phyloP scores from a whole-genome alignment of 2,888 invertebrate species.

The Leucophora obtusa region DNA sequence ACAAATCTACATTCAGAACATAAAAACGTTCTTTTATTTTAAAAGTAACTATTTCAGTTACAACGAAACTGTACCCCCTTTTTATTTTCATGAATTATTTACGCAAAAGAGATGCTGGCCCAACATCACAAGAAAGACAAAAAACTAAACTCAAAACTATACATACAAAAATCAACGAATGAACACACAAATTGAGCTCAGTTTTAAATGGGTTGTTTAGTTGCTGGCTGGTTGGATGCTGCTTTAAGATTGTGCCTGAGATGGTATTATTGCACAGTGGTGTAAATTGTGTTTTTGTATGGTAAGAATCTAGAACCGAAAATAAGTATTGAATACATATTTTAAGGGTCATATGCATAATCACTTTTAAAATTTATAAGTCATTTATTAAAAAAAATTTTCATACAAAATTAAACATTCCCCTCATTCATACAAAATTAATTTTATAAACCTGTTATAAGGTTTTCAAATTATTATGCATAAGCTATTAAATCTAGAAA shows the following conservation, averaged over 20 bases:
- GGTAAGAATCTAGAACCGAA: too few species aligned
- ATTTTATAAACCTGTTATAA: too few species aligned
- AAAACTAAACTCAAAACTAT: conserved; percentile 38
- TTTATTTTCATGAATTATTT: conserved; percentile 51
- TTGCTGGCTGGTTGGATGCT: conserved; percentile 41
- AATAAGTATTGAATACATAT: too few species aligned
- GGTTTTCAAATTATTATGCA: too few species aligned
- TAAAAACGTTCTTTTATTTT: neutral
- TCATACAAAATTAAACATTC: too few species aligned
- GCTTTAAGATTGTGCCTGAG: conserved; percentile 10
- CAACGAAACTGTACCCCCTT: conserved; percentile 75
- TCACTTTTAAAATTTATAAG: too few species aligned
- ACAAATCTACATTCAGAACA: neutral
- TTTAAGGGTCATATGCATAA: too few species aligned
- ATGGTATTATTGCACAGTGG: neutral
- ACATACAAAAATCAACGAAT: conserved; percentile 38
- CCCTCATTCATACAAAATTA: too few species aligned
- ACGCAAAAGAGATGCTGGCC: conserved; percentile 64
- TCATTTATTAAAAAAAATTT: too few species aligned
- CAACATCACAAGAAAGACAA: conserved; percentile 30
- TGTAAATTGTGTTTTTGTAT: too few species aligned
- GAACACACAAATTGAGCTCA: conserved; percentile 55
- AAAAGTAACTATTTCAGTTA: conserved; percentile 69
- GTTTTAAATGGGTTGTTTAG: conserved; percentile 56
- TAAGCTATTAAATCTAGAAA: too few species aligned